phyloP scores from a whole-genome alignment of 2,797 vertebrate genomes.

The Arnoldichthys spilopterus region DNA sequence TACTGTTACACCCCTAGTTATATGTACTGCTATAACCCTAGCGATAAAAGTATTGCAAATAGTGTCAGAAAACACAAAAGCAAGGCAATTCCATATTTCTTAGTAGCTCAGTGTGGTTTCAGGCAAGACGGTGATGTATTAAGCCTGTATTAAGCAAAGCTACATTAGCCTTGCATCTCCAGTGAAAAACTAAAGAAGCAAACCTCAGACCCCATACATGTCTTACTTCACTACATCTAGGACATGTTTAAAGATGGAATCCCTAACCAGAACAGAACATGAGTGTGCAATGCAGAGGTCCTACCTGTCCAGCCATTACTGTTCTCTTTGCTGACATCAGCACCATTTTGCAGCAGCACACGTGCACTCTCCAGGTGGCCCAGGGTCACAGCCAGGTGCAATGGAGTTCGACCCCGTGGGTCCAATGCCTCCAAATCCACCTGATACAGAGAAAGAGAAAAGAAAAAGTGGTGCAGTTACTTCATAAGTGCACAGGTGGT shows the following conservation, averaged over 20 bases:
- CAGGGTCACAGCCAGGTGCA: constrained; percentile 93
- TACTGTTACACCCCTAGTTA: no score
- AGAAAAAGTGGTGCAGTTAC: neutral
- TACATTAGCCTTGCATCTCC: no score
- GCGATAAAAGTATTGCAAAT: no score
- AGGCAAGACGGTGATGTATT: no score
- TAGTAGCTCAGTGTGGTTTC: no score
- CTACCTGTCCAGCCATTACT: constrained; percentile 95
- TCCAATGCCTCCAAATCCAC: constrained; percentile 89
- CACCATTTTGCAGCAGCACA: constrained; percentile 89
- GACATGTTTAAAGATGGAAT: neutral
- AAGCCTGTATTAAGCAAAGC: no score
- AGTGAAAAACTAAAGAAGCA: neutral
- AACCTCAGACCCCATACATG: neutral
- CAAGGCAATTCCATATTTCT: no score
- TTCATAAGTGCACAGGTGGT: neutral
- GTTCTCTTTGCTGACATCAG: constrained; percentile 94
- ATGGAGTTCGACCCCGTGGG: constrained; percentile 91
- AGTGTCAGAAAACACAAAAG: no score
- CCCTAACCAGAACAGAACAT: neutral
- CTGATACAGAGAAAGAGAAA: constrained; percentile 65
- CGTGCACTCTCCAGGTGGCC: constrained; percentile 90
- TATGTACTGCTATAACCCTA: no score
- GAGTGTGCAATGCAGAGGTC: neutral
- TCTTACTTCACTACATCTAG: neutral